Conservation (phyloP, 2,797 vertebrate species). For the Siniperca obscura region DNA sequence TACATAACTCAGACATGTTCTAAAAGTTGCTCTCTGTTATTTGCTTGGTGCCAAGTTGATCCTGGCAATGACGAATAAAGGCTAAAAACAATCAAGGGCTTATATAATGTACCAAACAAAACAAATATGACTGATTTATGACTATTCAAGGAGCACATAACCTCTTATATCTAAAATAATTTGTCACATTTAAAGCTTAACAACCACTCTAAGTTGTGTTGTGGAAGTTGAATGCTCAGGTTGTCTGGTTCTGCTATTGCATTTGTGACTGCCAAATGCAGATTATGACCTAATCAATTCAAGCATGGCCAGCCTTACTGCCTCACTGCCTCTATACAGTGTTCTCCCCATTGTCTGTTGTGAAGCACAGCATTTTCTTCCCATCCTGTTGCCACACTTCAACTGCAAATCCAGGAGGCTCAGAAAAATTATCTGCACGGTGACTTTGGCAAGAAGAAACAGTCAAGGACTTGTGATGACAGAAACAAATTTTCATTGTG, state of each 20-base stretch:
- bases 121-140: constrained; percentile 1
- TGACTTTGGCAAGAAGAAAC: background rate
- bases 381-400: constrained; percentile 11
- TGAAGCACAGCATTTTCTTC: constrained; percentile 23
- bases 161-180: background rate
- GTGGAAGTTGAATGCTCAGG: constrained; percentile 19
- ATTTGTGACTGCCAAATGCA: constrained; percentile 41
- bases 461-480: constrained; percentile 8
- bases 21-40: constrained; percentile 19
- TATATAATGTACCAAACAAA: constrained; percentile 18
- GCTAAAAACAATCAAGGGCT: constrained; percentile 28
- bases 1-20: constrained; percentile 26
- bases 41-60: constrained; percentile 8
- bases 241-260: constrained; percentile 17
- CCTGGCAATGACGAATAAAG: background rate
- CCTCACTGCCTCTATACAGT: constrained; percentile 21
- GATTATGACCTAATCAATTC: constrained; percentile 46
- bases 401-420: constrained; percentile 23
- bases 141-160: constrained; percentile 5
- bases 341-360: background rate
- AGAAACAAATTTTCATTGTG: background rate
- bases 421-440: constrained; percentile 16
- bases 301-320: constrained; percentile 28
- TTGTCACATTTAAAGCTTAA: background rate
- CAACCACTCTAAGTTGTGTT: background rate